Percentiles rank a stretch among this genome's conserved stretches.
These are phyloP conservation scores for Arnoldichthys spilopterus DNA, from an alignment of 2,797 vertebrate genomes.

Conservation along the genomic window DNA sequence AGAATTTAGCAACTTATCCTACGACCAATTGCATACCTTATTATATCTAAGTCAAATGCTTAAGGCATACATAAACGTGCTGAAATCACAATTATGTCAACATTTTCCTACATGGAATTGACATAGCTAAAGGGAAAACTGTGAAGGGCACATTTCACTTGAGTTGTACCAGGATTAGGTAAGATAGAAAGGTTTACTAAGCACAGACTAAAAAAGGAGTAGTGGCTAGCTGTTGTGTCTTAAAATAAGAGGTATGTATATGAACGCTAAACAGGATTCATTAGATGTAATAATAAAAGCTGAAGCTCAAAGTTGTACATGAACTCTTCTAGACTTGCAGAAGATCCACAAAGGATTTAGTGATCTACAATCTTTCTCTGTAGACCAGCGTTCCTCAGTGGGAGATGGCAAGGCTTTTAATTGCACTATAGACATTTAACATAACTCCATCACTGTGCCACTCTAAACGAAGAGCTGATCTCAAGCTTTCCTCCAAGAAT, in stretches of 20 bases:
- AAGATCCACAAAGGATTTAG: slow-evolving; percentile 1
- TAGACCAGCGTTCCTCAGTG: slow-evolving; percentile 12
- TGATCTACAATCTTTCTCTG: slow-evolving; percentile 12
- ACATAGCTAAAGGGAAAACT: too few relatives aligned
- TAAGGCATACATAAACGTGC: too few relatives aligned
- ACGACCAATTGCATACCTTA: too few relatives aligned
- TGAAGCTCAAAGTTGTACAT: background rate
- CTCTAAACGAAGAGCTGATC: slow-evolving; percentile 35
- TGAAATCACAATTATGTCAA: too few relatives aligned
- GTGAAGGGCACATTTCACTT: too few relatives aligned
- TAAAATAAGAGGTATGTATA: too few relatives aligned
- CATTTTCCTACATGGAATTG: too few relatives aligned
- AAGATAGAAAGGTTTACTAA: background rate
- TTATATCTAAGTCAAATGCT: too few relatives aligned
- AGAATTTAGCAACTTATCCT: background rate
- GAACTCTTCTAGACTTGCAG: background rate
- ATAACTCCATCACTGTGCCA: slow-evolving; percentile 22
- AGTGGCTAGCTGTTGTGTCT: too few relatives aligned
- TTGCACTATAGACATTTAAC: slow-evolving; percentile 8
- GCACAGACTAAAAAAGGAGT: too few relatives aligned
- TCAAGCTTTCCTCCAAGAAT: slow-evolving; percentile 30
- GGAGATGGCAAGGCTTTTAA: slow-evolving; percentile 24
- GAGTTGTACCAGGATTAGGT: background rate
- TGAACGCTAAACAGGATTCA: too few relatives aligned
- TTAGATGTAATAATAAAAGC: background rate